These are phyloP conservation scores for Dipus sagitta DNA, from an alignment of 2,797 vertebrate genomes.

Conservation along the genomic window DNA sequence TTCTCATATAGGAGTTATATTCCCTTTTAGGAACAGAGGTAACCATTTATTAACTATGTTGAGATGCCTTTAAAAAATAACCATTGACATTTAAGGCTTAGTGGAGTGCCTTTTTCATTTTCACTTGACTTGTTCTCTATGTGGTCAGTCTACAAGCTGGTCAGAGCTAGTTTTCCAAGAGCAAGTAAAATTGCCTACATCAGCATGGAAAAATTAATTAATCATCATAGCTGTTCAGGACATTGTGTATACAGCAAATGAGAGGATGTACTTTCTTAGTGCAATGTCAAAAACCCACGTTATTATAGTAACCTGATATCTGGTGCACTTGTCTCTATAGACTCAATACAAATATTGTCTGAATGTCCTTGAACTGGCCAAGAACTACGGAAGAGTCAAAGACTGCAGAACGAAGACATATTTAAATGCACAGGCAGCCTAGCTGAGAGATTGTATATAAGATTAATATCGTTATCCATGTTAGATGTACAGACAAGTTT, in stretches of 20 bases:
- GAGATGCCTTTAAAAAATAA: constrained; percentile 42
- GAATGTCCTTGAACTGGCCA: constrained; percentile 45
- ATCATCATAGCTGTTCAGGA: constrained; percentile 70
- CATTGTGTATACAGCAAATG: constrained; percentile 74
- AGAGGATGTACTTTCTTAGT: constrained; percentile 51
- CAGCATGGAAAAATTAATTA: constrained; percentile 81
- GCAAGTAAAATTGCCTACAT: constrained; percentile 73
- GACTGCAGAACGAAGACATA: constrained; percentile 30
- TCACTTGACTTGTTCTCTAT: constrained; percentile 64
- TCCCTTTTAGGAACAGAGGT: not conserved
- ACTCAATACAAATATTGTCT: constrained; percentile 79
- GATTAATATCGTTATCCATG: not conserved
- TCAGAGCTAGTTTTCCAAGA: constrained; percentile 76
- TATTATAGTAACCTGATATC: constrained; percentile 73
- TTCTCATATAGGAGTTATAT: not conserved
- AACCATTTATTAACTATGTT: constrained; percentile 37
- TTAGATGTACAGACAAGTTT: constrained; percentile 5
- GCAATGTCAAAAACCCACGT: constrained; percentile 74
- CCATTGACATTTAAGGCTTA: constrained; percentile 62
- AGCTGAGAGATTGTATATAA: not conserved
- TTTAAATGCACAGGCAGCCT: not conserved
- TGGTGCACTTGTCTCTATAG: constrained; percentile 69
- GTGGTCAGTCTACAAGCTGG: constrained; percentile 76
- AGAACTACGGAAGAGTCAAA: constrained; percentile 62
- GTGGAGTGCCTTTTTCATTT: constrained; percentile 62